These are phyloP conservation scores for Brassicogethes aeneus DNA, from an alignment of 2,888 invertebrate species.

Conservation along the genomic window DNA sequence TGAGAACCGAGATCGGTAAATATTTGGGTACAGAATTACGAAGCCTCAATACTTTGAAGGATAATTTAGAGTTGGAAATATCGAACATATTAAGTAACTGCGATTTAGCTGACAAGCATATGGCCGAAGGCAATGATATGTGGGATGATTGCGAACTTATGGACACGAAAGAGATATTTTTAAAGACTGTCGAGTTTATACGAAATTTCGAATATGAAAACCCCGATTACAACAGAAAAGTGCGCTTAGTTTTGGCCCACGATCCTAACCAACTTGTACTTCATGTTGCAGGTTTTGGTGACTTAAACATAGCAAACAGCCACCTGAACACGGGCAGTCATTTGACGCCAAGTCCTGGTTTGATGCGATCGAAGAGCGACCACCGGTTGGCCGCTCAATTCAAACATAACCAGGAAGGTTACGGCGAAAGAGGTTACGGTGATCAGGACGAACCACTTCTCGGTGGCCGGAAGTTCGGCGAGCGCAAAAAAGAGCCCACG, in stretches of 20 bases:
- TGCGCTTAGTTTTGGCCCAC: constrained; percentile 79
- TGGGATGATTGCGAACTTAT: constrained; percentile 91
- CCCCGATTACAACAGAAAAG: constrained; percentile 76
- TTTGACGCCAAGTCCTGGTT: constrained; percentile 58
- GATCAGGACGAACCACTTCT: constrained; percentile 58
- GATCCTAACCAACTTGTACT: constrained; percentile 86
- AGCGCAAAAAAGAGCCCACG: constrained; percentile 47
- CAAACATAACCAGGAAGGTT: constrained; percentile 71
- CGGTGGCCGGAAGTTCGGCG: constrained; percentile 71
- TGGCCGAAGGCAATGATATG: constrained; percentile 79
- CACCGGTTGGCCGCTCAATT: constrained; percentile 84
- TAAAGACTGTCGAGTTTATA: constrained; percentile 92
- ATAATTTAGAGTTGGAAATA: constrained; percentile 90
- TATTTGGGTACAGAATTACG: constrained; percentile 84
- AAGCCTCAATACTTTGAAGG: constrained; percentile 77
- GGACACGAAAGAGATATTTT: constrained; percentile 92
- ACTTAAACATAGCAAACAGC: constrained; percentile 68
- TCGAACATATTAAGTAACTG: constrained; percentile 94
- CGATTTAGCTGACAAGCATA: constrained; percentile 90
- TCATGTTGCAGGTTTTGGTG: constrained; percentile 84
- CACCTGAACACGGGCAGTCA: constrained; percentile 41
- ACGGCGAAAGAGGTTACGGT: constrained; percentile 42
- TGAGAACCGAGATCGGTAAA: constrained; percentile 84
- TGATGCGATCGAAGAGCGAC: constrained; percentile 90
- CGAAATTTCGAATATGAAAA: constrained; percentile 92